Conservation (phyloP, 2,797 vertebrate species). For the Chelon auratus region DNA sequence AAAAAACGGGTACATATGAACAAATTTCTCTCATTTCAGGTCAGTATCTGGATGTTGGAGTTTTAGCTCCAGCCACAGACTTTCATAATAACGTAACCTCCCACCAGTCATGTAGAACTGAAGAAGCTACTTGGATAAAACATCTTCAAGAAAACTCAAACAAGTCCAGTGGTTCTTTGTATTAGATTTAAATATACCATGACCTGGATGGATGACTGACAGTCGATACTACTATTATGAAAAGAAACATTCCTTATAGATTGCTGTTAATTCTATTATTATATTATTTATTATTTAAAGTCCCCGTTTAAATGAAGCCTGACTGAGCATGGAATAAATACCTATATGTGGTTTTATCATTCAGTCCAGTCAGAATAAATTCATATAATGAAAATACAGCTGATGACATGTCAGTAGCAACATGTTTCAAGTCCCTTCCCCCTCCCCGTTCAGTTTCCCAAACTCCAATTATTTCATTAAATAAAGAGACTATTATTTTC, state of each 20-base stretch:
- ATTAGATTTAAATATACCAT: too few relatives aligned
- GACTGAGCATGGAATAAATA: background rate
- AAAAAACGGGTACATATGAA: background rate
- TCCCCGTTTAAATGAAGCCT: background rate
- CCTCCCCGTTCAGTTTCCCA: background rate
- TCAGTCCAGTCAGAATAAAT: background rate
- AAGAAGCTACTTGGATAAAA: background rate
- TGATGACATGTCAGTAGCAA: background rate
- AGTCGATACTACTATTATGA: background rate
- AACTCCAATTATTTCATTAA: slow-evolving; percentile 52
- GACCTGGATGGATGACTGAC: too few relatives aligned
- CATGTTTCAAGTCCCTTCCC: slow-evolving; percentile 3
- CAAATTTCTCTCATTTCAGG: background rate
- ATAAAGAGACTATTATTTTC: slow-evolving; percentile 50
- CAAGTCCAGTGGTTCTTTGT: too few relatives aligned
- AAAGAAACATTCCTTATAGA: background rate
- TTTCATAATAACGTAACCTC: too few relatives aligned
- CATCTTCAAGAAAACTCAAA: background rate
- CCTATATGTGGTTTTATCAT: slow-evolving; percentile 9
- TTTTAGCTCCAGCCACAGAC: too few relatives aligned
- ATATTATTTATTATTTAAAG: background rate
- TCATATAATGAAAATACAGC: background rate
- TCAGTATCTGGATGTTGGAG: too few relatives aligned
- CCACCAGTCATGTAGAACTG: background rate
- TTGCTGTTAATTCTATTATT: background rate